Evolutionary conservation across 1,140 invertebrate genomes (phyloP), one percentile per base, ranked within the genome.

Genomic region (Drosophila obscura): DNA sequence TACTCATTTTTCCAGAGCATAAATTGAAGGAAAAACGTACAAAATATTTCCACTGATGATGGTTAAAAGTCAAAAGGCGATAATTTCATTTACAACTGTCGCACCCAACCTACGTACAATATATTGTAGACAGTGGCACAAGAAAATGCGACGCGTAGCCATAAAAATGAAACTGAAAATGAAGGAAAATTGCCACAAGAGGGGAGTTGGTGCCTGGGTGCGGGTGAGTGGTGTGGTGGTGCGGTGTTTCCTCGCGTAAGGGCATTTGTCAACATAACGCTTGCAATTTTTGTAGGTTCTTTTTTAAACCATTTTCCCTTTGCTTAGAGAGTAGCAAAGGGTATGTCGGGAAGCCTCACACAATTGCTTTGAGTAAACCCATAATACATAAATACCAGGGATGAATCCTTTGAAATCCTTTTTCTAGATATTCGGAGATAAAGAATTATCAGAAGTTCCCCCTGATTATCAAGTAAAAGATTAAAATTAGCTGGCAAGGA

Each of bases 251-350:
- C 43, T 28, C 59, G 65, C 59, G 45, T 41, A 49, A 61, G 63
- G 72, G 62, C 41, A 74, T 67, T 68, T 85, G 81, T 85, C 81
- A 85, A 80, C 73, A 85, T 46, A 67, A 60, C 50, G 62, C 56
- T 74, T 59, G 73, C 46, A 73, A 67, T 60, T 51, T 72, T 71
- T 41, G 46, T 46, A 19, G 8, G 15, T 46, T 60, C 52, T 35
- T 45, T n/a, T 9, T 55, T 66, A 67, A 51, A 44, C 11, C 39
- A 8, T 44, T 46, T 16, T 41, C 0, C 13, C 15, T 52, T 64
- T 62, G 52, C 53, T 60, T 55, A 61, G 15, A 64, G 15, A 5
- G 13, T 41, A 22, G 16, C 26, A 31, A 22, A 28, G 22, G 15
- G 31, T 31, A 61, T 52, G 9, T 43, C 22, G 58, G 39, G 62